Percentiles rank a stretch among this genome's conserved stretches.
These are phyloP conservation scores for Steinernema scapterisci DNA, from an alignment of 2,888 invertebrate species.

Conservation along the genomic window DNA sequence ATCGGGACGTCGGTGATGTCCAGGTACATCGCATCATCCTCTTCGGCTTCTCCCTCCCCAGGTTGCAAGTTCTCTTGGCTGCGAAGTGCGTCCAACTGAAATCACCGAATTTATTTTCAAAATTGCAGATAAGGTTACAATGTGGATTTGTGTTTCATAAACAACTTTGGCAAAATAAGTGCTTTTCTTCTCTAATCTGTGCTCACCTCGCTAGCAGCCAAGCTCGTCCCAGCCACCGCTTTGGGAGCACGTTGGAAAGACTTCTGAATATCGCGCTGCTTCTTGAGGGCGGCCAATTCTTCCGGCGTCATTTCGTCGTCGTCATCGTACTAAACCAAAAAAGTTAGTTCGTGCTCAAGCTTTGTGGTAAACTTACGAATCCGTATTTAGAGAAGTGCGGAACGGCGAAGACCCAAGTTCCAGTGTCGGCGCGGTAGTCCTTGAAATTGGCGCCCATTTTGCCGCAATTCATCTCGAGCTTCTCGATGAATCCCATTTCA, in stretches of 20 bases:
- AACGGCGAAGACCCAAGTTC: slow-evolving; percentile 88
- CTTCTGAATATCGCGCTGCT: slow-evolving; percentile 41
- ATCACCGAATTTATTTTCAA: slow-evolving; percentile 9
- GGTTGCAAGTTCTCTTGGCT: background rate
- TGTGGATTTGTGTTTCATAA: background rate
- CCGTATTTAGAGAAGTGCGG: slow-evolving; percentile 71
- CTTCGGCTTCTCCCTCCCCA: background rate
- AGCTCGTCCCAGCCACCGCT: background rate
- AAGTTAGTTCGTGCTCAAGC: background rate
- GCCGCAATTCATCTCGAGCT: slow-evolving; percentile 81
- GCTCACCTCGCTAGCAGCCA: slow-evolving; percentile 25
- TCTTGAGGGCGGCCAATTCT: slow-evolving; percentile 30
- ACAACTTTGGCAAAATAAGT: background rate
- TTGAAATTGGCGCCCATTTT: slow-evolving; percentile 85
- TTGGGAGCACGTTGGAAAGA: slow-evolving; percentile 42
- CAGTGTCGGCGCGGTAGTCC: slow-evolving; percentile 91
- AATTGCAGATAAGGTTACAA: no score
- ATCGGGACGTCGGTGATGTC: background rate
- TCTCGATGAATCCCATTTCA: slow-evolving; percentile 83
- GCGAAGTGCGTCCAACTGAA: background rate
- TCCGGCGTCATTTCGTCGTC: slow-evolving; percentile 42
- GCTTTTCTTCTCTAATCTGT: background rate
- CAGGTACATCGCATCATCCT: background rate
- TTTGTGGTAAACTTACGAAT: slow-evolving; percentile 58
- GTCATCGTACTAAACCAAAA: slow-evolving; percentile 44